Conservation (phyloP, 2,888 invertebrate species). For the Zygogramma bicolorata region DNA sequence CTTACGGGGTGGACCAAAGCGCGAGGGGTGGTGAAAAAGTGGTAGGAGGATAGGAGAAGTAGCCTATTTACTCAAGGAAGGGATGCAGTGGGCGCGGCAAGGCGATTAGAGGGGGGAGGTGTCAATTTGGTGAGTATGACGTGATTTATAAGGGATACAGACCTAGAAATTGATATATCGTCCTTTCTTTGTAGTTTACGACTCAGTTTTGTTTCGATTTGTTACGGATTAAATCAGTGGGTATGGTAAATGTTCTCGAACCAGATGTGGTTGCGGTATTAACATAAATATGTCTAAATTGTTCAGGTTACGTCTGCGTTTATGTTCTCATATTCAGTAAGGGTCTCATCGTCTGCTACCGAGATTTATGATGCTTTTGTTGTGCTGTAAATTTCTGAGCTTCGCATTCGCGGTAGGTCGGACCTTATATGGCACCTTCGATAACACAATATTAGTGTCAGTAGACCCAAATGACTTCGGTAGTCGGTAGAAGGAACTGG, state of each 20-base stretch:
- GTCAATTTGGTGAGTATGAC: slow-evolving; percentile 56
- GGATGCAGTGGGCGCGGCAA: slow-evolving; percentile 18
- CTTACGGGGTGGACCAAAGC: slow-evolving; percentile 32
- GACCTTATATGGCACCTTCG: slow-evolving; percentile 2
- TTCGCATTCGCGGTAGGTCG: not conserved
- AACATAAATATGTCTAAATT: slow-evolving; percentile 50
- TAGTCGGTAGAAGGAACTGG: not conserved
- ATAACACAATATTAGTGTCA: not conserved
- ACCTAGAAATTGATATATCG: slow-evolving; percentile 56
- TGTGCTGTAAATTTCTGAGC: slow-evolving; percentile 15
- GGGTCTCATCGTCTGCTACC: slow-evolving; percentile 25
- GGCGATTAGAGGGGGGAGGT: slow-evolving; percentile 42
- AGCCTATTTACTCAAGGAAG: slow-evolving; percentile 18
- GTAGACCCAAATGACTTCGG: not conserved
- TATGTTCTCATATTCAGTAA: slow-evolving; percentile 33
- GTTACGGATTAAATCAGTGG: slow-evolving; percentile 52
- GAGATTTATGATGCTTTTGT: slow-evolving; percentile 35
- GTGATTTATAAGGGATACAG: slow-evolving; percentile 55
- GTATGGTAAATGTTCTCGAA: slow-evolving; percentile 45
- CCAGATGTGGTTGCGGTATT: slow-evolving; percentile 47
- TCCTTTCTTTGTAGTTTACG: slow-evolving; percentile 50
- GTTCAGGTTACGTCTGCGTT: slow-evolving; percentile 42
- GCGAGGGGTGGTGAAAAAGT: slow-evolving; percentile 25
- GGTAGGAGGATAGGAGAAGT: slow-evolving; percentile 29
- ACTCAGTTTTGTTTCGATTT: slow-evolving; percentile 54